Percentiles rank a stretch among this genome's conserved stretches.
Conservation (phyloP, 2,797 vertebrate genomes). For the Enteromius thamalakanensis region DNA sequence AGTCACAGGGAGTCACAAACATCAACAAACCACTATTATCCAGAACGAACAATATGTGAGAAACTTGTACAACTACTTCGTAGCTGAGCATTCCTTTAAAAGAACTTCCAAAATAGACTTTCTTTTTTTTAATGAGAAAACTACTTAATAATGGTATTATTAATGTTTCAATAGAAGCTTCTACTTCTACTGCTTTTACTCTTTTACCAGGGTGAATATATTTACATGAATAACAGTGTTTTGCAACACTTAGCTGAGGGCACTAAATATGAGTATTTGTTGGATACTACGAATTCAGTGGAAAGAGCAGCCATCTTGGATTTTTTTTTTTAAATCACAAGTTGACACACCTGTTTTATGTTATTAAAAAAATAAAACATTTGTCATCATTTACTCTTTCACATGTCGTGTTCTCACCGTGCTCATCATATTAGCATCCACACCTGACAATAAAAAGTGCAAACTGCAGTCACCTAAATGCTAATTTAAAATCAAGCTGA, state of each 20-base stretch:
- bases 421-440: not conserved
- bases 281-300: not conserved
- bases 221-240: not conserved
- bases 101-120: not conserved
- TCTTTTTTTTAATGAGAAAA: not conserved
- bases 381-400: not conserved
- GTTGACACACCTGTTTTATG: too few relatives aligned
- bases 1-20: slow-evolving; percentile 34
- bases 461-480: not conserved
- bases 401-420: not conserved
- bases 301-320: not conserved
- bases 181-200: not conserved
- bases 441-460: not conserved
- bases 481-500: not conserved
- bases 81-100: not conserved
- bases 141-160: not conserved
- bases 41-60: slow-evolving; percentile 7
- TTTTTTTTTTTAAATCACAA: too few relatives aligned
- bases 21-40: not conserved
- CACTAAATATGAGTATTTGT: not conserved
- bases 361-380: not conserved
- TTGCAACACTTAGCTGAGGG: not conserved
- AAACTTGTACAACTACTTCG: not conserved
- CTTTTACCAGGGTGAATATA: not conserved
- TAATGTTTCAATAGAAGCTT: not conserved